Conservation (phyloP, 2,113 vertebrate species). For the Symphodus melops region DNA sequence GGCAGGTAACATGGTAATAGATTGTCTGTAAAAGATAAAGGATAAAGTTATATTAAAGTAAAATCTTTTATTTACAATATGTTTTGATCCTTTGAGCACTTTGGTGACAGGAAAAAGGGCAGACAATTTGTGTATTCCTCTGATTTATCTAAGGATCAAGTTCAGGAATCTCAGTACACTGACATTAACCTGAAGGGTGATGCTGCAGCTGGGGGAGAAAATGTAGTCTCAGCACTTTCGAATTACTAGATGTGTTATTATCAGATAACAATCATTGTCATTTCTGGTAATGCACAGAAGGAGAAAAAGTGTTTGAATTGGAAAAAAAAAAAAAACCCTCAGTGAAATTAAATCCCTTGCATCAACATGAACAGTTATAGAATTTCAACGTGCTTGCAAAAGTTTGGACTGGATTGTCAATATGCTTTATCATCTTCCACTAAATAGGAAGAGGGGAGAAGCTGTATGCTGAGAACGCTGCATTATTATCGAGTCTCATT, state of each 20-base stretch:
- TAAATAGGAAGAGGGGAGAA: not conserved
- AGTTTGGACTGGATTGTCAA: conserved; percentile 26
- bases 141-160: not conserved
- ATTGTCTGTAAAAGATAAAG: too few relatives aligned
- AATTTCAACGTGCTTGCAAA: conserved; percentile 40
- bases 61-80: not conserved
- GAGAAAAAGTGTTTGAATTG: too few relatives aligned
- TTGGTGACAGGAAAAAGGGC: not conserved
- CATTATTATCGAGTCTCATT: conserved; percentile 4
- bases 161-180: not conserved
- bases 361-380: conserved; percentile 20
- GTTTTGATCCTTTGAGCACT: not conserved
- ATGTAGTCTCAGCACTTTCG: conserved; percentile 2
- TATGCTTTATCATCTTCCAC: conserved; percentile 22
- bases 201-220: conserved; percentile 8
- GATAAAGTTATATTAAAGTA: too few relatives aligned
- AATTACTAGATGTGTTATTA: conserved; percentile 30
- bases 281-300: conserved; percentile 4
- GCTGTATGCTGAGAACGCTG: not conserved
- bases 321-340: not conserved
- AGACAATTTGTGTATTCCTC: not conserved
- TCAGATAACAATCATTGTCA: not conserved
- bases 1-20: too few relatives aligned
- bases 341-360: conserved; percentile 40
- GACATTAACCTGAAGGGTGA: not conserved